phyloP scores from a whole-genome alignment of 1,140 invertebrate species.

The Diorhabda sublineata region DNA sequence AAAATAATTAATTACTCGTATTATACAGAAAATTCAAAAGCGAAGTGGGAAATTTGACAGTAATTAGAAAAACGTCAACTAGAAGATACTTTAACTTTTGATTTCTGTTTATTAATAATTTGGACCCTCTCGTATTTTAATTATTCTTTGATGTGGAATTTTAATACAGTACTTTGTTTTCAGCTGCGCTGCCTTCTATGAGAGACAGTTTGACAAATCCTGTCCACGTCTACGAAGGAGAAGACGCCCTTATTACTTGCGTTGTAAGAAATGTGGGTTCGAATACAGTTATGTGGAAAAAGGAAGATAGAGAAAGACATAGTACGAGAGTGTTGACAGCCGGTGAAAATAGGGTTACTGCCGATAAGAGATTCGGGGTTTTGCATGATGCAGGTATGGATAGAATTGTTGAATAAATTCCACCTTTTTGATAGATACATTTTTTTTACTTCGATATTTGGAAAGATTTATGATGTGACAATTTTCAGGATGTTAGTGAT shows the following conservation, averaged over 20 bases:
- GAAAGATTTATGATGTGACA: too few relatives aligned
- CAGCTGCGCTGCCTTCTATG: slow-evolving; percentile 45
- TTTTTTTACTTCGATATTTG: too few relatives aligned
- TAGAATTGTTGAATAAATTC: background rate
- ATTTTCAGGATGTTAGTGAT: too few relatives aligned
- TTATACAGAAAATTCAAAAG: too few relatives aligned
- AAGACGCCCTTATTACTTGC: slow-evolving; percentile 71
- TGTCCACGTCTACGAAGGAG: slow-evolving; percentile 59
- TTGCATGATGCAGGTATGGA: slow-evolving; percentile 66
- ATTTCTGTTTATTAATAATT: too few relatives aligned
- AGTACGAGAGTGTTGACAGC: slow-evolving; percentile 63
- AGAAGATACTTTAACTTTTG: too few relatives aligned
- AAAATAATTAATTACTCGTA: too few relatives aligned
- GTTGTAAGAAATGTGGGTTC: slow-evolving; percentile 64
- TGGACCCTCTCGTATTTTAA: background rate
- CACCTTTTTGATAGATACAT: too few relatives aligned
- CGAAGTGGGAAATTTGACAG: too few relatives aligned
- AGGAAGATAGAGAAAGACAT: slow-evolving; percentile 56
- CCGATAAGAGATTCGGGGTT: slow-evolving; percentile 64
- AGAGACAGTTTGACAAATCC: slow-evolving; percentile 45
- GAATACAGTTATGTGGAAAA: slow-evolving; percentile 68
- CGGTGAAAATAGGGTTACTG: slow-evolving; percentile 65
- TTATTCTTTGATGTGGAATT: slow-evolving; percentile 6
- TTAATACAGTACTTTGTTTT: slow-evolving; percentile 10
- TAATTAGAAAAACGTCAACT: too few relatives aligned